A percentile compares a stretch with the other conserved stretches of the same genome.
Conservation (phyloP, 2,113 vertebrate species). For the Aegotheles bennettii region DNA sequence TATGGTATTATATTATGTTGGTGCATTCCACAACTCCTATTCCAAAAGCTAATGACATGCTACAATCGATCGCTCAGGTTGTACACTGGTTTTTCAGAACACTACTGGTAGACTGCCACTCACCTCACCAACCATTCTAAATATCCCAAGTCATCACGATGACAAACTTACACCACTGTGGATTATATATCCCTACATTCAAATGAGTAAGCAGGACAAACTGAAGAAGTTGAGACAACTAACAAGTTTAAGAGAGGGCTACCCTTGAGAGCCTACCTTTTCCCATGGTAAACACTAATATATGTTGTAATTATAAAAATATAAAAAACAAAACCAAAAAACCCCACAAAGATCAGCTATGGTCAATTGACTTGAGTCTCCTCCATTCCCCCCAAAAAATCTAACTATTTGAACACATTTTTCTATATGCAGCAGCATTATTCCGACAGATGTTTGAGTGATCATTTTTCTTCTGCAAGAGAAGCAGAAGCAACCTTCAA, state of each 20-base stretch:
- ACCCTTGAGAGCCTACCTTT: background rate
- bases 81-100: background rate
- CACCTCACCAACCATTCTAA: background rate
- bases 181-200: background rate
- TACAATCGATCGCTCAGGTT: background rate
- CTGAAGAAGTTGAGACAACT: background rate
- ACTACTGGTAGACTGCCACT: background rate
- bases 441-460: background rate
- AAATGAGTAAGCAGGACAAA: background rate
- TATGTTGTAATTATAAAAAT: background rate
- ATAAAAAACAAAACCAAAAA: background rate
- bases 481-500: background rate
- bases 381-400: background rate
- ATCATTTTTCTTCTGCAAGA: background rate
- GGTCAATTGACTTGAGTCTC: background rate
- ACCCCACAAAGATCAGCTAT: background rate
- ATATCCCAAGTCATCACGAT: background rate
- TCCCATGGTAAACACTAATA: background rate
- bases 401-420: background rate
- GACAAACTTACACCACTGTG: background rate
- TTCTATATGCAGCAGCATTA: background rate
- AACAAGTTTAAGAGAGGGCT: background rate
- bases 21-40: background rate
- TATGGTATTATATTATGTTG: background rate
- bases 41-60: background rate